Conservation (phyloP, 1,140 invertebrate species). For the Vanessa atalanta region DNA sequence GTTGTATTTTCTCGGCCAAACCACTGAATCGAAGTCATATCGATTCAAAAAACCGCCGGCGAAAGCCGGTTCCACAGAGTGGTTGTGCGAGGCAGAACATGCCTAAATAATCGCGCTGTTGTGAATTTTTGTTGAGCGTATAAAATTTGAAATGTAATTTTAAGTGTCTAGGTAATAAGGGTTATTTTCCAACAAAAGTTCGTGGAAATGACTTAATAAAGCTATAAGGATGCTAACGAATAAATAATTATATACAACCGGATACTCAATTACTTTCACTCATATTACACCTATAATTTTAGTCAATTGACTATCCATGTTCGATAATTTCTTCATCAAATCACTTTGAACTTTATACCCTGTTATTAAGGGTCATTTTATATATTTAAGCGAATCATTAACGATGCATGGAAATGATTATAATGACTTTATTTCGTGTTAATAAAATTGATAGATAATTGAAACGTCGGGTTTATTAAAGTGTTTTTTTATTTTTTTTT, state of each 20-base stretch:
- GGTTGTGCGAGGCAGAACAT: too few relatives aligned
- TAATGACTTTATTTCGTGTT: slow-evolving; percentile 40
- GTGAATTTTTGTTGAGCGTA: too few relatives aligned
- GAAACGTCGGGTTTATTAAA: neutral
- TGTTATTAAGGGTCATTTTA: neutral
- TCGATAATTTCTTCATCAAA: slow-evolving; percentile 8
- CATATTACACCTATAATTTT: slow-evolving; percentile 37
- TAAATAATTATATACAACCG: slow-evolving; percentile 24
- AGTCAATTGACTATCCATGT: slow-evolving; percentile 32
- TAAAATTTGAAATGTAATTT: too few relatives aligned
- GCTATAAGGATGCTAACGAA: slow-evolving; percentile 10
- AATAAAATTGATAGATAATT: slow-evolving; percentile 20
- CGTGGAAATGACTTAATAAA: neutral
- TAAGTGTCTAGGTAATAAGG: too few relatives aligned
- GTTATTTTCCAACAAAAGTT: neutral
- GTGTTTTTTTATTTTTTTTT: too few relatives aligned
- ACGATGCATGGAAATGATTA: slow-evolving; percentile 10
- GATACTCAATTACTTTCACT: slow-evolving; percentile 27
- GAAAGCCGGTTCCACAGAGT: too few relatives aligned
- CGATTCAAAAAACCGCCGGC: too few relatives aligned
- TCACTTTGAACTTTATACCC: neutral
- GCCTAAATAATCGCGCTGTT: too few relatives aligned
- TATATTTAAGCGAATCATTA: slow-evolving; percentile 1
- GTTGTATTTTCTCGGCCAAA: too few relatives aligned
- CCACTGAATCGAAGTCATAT: too few relatives aligned